A percentile compares a stretch with the other conserved stretches of the same genome.
These are phyloP conservation scores for Hydropsyche betteni DNA, from an alignment of 2,888 invertebrate species.

Conservation along the genomic window DNA sequence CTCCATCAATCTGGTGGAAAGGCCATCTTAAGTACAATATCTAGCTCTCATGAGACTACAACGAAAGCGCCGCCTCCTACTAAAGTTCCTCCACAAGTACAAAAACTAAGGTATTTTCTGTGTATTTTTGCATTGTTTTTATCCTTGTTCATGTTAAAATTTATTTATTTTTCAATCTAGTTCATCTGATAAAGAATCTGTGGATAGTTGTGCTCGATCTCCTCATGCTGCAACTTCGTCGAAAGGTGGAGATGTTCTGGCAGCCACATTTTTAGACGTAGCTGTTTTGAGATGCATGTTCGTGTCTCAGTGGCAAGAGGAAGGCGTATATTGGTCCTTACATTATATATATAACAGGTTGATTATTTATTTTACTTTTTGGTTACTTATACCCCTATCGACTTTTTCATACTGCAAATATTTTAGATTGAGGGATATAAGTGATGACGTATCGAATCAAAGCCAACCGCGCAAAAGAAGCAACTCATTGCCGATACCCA, in stretches of 20 bases:
- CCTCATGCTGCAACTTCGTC: slow-evolving; percentile 47
- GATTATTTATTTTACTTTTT: background rate
- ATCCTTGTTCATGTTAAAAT: too few relatives aligned
- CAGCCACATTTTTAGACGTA: slow-evolving; percentile 96
- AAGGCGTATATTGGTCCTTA: slow-evolving; percentile 97
- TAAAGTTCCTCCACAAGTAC: slow-evolving; percentile 66
- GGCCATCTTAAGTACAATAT: slow-evolving; percentile 29
- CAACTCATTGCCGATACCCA: slow-evolving; percentile 92
- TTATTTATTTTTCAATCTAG: slow-evolving; percentile 53
- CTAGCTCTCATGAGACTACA: slow-evolving; percentile 41
- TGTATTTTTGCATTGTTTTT: background rate
- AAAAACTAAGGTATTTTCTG: slow-evolving; percentile 68
- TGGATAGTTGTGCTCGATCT: slow-evolving; percentile 67
- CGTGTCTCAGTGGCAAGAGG: slow-evolving; percentile 97
- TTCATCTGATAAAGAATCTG: slow-evolving; percentile 81
- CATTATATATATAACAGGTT: slow-evolving; percentile 91
- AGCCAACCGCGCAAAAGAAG: slow-evolving; percentile 87
- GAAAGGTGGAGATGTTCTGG: slow-evolving; percentile 68
- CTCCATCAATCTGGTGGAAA: slow-evolving; percentile 62
- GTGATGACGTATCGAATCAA: slow-evolving; percentile 81
- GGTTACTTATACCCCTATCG: too few relatives aligned
- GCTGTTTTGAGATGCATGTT: slow-evolving; percentile 95
- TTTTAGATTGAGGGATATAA: slow-evolving; percentile 83
- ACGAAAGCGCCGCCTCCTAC: slow-evolving; percentile 53
- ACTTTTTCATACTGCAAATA: slow-evolving; percentile 8